Conservation (phyloP, 2,888 invertebrate genomes). For the Luperina testacea region DNA sequence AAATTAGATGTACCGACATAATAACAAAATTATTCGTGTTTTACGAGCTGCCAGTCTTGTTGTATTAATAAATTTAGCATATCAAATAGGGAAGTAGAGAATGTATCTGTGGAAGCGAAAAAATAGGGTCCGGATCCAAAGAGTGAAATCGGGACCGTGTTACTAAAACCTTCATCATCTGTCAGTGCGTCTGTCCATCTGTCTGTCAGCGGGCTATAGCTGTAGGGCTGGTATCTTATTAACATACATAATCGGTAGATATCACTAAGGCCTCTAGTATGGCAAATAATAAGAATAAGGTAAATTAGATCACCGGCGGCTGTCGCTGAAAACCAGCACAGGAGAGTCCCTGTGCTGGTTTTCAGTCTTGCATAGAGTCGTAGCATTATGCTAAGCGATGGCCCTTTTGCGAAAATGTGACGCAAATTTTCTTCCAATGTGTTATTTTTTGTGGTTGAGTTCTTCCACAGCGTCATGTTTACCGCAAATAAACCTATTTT, state of each 20-base stretch:
- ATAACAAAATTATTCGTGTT: slow-evolving; percentile 56
- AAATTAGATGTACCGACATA: slow-evolving; percentile 57
- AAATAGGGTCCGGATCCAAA: not conserved
- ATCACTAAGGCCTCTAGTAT: not conserved
- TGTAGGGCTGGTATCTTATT: not conserved
- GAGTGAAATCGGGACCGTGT: too few relatives aligned
- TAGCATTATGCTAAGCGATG: not conserved
- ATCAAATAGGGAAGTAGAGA: slow-evolving; percentile 36
- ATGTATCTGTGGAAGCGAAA: not conserved
- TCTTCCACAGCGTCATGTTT: not conserved
- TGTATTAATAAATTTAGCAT: slow-evolving; percentile 39
- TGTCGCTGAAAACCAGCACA: not conserved
- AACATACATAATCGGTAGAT: not conserved
- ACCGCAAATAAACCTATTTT: not conserved
- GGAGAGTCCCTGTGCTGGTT: too few relatives aligned
- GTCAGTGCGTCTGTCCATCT: not conserved
- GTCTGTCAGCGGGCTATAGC: not conserved
- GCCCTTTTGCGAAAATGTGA: too few relatives aligned
- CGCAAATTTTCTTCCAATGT: not conserved
- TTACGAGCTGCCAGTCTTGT: slow-evolving; percentile 40
- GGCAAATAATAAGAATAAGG: not conserved
- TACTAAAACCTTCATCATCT: not conserved
- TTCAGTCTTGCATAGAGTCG: not conserved
- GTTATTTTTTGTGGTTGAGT: not conserved
- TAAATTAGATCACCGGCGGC: not conserved